Evolutionary conservation across 2,113 vertebrate species (phyloP).

Genomic region (Lamprologus callipterus): DNA sequence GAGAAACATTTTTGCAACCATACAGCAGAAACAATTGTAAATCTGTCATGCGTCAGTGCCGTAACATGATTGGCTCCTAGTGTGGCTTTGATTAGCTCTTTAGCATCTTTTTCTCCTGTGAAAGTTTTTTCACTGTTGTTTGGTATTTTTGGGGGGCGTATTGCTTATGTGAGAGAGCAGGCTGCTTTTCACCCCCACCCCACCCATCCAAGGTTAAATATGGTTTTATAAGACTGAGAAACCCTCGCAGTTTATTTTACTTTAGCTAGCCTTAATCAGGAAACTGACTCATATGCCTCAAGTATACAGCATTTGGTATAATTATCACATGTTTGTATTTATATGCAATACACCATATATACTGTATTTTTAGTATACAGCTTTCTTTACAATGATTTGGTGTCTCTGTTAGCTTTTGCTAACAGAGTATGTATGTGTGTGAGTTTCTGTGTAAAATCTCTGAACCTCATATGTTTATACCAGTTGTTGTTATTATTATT

Average conservation of each 20-base stretch:
- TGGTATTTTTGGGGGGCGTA: neutral
- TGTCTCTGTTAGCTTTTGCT: neutral
- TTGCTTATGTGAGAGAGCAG: neutral
- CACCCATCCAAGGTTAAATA: neutral
- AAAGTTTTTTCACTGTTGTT: neutral
- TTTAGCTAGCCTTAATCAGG: neutral
- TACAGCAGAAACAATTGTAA: neutral
- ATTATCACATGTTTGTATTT: neutral
- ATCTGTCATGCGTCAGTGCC: rapidly evolving
- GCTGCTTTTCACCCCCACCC: neutral
- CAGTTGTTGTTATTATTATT: neutral
- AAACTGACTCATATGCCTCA: neutral
- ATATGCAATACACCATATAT: neutral
- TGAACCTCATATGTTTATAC: neutral
- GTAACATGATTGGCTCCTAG: neutral
- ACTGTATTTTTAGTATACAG: neutral
- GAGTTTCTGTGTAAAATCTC: neutral
- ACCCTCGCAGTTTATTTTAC: neutral
- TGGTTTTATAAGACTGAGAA: neutral
- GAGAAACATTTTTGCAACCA: neutral
- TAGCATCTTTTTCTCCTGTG: neutral
- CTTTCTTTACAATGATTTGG: neutral
- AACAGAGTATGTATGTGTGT: neutral
- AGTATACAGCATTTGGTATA: neutral
- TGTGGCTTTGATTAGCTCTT: neutral